Evolutionary conservation across 2,888 invertebrate species (phyloP), one percentile per base, ranked within the genome.

Genomic region (Lycaena phlaeas): DNA sequence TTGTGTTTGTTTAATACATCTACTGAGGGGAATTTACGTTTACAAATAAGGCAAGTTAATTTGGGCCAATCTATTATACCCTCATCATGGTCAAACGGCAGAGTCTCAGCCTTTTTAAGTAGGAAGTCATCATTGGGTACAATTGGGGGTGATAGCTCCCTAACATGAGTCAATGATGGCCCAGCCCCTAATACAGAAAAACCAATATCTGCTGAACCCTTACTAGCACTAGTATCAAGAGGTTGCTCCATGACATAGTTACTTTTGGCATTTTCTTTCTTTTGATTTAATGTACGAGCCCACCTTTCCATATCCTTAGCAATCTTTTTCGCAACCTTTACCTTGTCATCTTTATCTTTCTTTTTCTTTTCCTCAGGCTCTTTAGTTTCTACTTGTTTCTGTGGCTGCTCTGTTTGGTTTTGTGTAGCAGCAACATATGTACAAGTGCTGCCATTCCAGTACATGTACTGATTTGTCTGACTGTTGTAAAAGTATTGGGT

Each of bases 401-500:
- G 56, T 1, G 75, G 64, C 9, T 68, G 65, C 18, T 76, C 78
- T 51, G 70, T 73, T 41, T 68, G 74, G 5, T 49, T 53, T 44
- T 77, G 74, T 10, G 72, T 61, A 0, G 87, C 88, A 11, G 87
- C 77, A 14, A 87, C 69, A 53, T 92, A 92, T 0, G 90, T 90
- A 44, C 85, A 86, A 27, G 86, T 88, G 0, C 89, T 87, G 1
- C 90, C 88, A 76, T 98, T 97, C 97, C 97, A 99, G 65, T 97
- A 98, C 63, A 98, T 88, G 73, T 97, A 99, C 62, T 95, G 92
- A 52, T 92, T 93, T 0, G 92, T 92, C 53, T 93, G 91, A 55
- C 94, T 91, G 70, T 98, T 98, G 81, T 93, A 99, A 73, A 97
- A 99, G 74, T 99, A 99, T 63, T 93, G 96, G 2, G 97, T 95